These are phyloP conservation scores for Anniella stebbinsi DNA, from an alignment of 2,797 vertebrate genomes.

Conservation along the genomic window DNA sequence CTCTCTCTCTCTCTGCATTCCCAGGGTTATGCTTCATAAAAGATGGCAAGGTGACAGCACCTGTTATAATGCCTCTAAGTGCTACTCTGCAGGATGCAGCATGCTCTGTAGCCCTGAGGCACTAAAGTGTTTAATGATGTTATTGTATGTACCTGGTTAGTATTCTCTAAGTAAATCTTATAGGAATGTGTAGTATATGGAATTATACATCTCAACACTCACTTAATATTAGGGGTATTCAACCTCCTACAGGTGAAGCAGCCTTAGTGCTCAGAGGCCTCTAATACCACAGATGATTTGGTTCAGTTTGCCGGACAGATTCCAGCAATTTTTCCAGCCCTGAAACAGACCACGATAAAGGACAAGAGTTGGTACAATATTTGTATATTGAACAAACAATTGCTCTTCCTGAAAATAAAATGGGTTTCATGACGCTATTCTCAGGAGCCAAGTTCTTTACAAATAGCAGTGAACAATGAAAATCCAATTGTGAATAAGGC, in stretches of 20 bases:
- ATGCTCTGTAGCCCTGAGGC: constrained; percentile 59
- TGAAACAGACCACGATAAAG: not conserved
- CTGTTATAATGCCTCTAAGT: constrained; percentile 57
- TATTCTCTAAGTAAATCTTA: constrained; percentile 55
- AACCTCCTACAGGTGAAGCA: constrained; percentile 8
- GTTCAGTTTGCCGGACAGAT: constrained; percentile 20
- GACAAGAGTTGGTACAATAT: not conserved
- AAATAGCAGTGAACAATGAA: not conserved
- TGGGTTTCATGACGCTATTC: not conserved
- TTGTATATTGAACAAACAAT: constrained; percentile 14
- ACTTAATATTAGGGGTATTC: constrained; percentile 40
- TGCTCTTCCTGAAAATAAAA: not conserved
- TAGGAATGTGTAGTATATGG: constrained; percentile 22
- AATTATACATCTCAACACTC: constrained; percentile 54
- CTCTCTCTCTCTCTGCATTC: constrained; percentile 38
- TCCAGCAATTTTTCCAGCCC: fast-evolving
- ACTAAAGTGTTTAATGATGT: constrained; percentile 67
- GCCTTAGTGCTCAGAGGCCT: not conserved
- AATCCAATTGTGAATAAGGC: not conserved
- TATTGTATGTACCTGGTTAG: constrained; percentile 48
- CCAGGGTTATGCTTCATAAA: constrained; percentile 50
- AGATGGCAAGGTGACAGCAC: constrained; percentile 70
- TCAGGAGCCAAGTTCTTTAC: not conserved
- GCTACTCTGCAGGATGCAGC: constrained; percentile 58
- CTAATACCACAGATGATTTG: not conserved